A percentile compares a stretch with the other conserved stretches of the same genome.
Conservation (phyloP, 2,797 vertebrate species). For the Holocentrus rufus region DNA sequence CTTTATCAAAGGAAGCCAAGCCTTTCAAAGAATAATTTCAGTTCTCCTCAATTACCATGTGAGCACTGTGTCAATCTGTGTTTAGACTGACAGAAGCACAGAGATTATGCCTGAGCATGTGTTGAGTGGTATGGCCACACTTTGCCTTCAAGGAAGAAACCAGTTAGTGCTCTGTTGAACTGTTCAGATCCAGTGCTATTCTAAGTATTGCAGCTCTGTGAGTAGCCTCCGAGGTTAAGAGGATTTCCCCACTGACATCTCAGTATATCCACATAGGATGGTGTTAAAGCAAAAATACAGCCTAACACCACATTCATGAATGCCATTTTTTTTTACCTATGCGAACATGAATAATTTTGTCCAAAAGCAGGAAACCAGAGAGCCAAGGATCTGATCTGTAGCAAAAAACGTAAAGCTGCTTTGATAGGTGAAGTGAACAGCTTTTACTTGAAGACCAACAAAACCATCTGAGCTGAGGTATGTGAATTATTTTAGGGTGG, state of each 20-base stretch:
- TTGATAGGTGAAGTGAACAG: neutral
- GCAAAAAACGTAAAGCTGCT: neutral
- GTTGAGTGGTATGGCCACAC: slow-evolving; percentile 6
- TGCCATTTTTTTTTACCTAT: slow-evolving; percentile 9
- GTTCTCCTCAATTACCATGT: slow-evolving; percentile 11
- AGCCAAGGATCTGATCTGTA: neutral
- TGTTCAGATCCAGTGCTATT: slow-evolving; percentile 47
- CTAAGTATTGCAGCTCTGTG: slow-evolving; percentile 61
- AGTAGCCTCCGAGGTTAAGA: slow-evolving; percentile 74
- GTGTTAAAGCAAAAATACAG: slow-evolving; percentile 61
- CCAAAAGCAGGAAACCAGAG: neutral
- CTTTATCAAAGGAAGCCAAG: slow-evolving; percentile 48
- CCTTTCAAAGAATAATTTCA: slow-evolving; percentile 20
- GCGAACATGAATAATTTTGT: slow-evolving; percentile 23
- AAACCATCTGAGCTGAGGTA: slow-evolving; percentile 28
- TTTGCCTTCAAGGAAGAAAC: slow-evolving; percentile 30
- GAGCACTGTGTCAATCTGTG: slow-evolving; percentile 21
- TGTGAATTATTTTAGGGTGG: slow-evolving; percentile 36
- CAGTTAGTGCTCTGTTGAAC: slow-evolving; percentile 39
- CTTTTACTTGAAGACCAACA: slow-evolving; percentile 5
- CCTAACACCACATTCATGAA: slow-evolving; percentile 15
- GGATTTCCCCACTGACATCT: slow-evolving; percentile 77
- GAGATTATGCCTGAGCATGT: slow-evolving; percentile 21
- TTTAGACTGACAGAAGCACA: neutral
- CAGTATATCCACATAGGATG: slow-evolving; percentile 47